phyloP scores from a whole-genome alignment of 2,888 invertebrate genomes.

The Mythimna vitellina region DNA sequence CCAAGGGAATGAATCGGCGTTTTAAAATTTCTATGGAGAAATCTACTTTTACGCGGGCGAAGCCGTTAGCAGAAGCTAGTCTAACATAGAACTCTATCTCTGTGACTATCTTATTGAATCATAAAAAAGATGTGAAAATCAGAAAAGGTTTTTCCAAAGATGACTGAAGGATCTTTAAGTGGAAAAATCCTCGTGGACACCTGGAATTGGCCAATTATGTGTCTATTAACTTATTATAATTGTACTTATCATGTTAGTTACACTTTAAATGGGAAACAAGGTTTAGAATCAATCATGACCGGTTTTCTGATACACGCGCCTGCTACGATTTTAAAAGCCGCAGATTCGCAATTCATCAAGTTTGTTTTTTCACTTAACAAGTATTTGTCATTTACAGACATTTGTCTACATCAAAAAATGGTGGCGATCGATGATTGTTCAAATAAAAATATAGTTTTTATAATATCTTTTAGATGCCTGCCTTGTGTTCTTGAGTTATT shows the following conservation, averaged over 20 bases:
- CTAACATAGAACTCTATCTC: background rate
- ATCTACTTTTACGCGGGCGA: too few relatives aligned
- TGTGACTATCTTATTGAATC: too few relatives aligned
- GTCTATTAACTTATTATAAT: background rate
- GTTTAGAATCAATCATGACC: background rate
- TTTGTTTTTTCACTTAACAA: slow-evolving; percentile 24
- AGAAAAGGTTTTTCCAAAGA: background rate
- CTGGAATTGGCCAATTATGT: background rate
- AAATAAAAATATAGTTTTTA: slow-evolving; percentile 10
- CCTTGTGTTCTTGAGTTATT: background rate
- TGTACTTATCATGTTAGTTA: background rate
- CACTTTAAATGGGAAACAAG: background rate
- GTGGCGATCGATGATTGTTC: slow-evolving; percentile 5
- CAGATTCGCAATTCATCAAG: slow-evolving; percentile 6
- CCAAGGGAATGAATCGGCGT: too few relatives aligned
- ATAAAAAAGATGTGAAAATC: background rate
- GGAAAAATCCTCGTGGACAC: background rate
- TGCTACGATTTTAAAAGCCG: background rate
- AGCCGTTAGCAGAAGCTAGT: too few relatives aligned
- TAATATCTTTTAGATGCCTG: background rate
- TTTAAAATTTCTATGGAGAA: too few relatives aligned
- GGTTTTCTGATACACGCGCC: background rate
- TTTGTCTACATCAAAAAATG: slow-evolving; percentile 13
- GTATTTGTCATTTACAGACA: background rate
- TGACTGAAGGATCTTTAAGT: background rate